Evolutionary conservation across 2,113 vertebrate species (phyloP).

Genomic region (Melospiza georgiana): DNA sequence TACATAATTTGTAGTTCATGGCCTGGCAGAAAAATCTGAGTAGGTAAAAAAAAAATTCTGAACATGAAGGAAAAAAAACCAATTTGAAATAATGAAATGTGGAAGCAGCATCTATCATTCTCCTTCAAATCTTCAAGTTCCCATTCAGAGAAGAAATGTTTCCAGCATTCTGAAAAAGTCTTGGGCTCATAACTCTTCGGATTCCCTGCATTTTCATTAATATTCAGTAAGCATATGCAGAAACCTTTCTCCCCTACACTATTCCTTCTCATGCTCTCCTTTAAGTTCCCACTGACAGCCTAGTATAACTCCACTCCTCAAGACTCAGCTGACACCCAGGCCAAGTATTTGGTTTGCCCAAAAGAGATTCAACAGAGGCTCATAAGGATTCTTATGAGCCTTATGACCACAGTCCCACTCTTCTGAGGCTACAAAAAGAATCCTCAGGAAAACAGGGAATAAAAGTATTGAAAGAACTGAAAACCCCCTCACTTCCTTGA

Average conservation of each 20-base stretch:
- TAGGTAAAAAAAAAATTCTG: too few species aligned
- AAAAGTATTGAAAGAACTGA: background rate
- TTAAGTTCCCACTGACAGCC: background rate
- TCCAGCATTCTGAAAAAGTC: background rate
- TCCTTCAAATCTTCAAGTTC: background rate
- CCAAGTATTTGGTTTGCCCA: background rate
- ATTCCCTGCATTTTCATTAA: background rate
- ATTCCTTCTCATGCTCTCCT: background rate
- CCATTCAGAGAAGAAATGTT: background rate
- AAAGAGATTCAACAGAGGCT: background rate
- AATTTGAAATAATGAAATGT: background rate
- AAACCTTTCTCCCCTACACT: background rate
- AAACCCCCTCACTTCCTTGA: background rate
- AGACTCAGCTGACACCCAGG: background rate
- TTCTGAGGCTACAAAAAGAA: background rate
- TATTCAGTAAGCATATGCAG: background rate
- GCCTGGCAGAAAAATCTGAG: background rate
- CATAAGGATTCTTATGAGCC: background rate
- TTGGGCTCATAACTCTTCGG: background rate
- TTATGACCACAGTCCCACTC: background rate
- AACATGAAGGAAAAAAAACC: background rate
- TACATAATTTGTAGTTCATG: background rate
- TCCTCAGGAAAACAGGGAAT: background rate
- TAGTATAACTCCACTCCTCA: background rate
- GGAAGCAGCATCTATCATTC: background rate